These are phyloP conservation scores for Felis chaus DNA, from an alignment of 2,113 vertebrate species.

Conservation along the genomic window DNA sequence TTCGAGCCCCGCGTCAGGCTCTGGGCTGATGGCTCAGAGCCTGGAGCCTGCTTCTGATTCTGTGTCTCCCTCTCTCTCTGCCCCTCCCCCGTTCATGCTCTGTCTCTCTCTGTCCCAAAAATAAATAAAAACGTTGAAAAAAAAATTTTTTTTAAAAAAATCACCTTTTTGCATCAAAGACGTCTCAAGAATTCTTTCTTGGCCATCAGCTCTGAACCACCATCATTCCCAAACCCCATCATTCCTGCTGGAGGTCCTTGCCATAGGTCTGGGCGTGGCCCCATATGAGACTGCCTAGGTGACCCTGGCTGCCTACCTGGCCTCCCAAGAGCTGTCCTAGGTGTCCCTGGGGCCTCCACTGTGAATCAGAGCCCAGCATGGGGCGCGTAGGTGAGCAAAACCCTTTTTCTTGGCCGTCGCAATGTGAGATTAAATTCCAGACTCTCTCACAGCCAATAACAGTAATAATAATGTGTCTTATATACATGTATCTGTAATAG, in stretches of 20 bases:
- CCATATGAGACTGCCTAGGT: slow-evolving; percentile 89
- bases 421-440: slow-evolving; percentile 56
- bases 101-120: too few relatives aligned
- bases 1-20: too few relatives aligned
- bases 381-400: neutral
- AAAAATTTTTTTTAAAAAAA: too few relatives aligned
- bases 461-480: too few relatives aligned
- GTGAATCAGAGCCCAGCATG: slow-evolving; percentile 24
- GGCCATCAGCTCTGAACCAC: too few relatives aligned
- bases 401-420: neutral
- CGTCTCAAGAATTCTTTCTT: too few relatives aligned
- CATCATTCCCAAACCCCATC: slow-evolving; percentile 77
- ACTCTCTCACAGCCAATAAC: neutral
- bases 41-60: too few relatives aligned
- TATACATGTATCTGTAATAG: neutral
- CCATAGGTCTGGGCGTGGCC: slow-evolving; percentile 90
- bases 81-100: too few relatives aligned
- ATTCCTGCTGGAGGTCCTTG: slow-evolving; percentile 91
- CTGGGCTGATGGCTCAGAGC: too few relatives aligned
- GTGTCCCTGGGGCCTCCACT: neutral
- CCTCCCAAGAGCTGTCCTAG: slow-evolving; percentile 86
- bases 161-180: slow-evolving; percentile 78
- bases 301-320: slow-evolving; percentile 90
- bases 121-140: too few relatives aligned
- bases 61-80: too few relatives aligned